These are phyloP conservation scores for Nymphicus hollandicus DNA, from an alignment of 2,113 vertebrate genomes.

Conservation along the genomic window DNA sequence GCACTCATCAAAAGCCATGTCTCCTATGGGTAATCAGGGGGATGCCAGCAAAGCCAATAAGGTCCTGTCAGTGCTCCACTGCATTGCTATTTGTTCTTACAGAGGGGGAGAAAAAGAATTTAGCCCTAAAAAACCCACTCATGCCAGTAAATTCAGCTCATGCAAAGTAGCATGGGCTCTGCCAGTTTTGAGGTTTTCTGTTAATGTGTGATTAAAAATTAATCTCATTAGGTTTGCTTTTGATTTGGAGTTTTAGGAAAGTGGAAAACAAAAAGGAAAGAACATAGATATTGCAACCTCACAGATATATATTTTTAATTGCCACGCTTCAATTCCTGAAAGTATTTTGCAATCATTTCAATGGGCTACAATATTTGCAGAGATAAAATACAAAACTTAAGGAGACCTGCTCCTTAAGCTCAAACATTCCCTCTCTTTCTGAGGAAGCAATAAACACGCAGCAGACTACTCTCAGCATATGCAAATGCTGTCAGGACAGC, in stretches of 20 bases:
- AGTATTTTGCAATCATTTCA: not conserved
- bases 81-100: not conserved
- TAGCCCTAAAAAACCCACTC: not conserved
- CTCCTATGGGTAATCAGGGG: not conserved
- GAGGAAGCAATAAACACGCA: not conserved
- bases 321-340: not conserved
- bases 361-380: not conserved
- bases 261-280: not conserved
- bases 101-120: not conserved
- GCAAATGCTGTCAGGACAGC: not conserved
- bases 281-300: not conserved
- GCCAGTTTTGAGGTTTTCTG: not conserved
- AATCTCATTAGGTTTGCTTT: not conserved
- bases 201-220: not conserved
- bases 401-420: not conserved
- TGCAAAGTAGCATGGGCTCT: not conserved
- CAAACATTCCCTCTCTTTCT: not conserved
- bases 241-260: not conserved
- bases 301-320: not conserved
- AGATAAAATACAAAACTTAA: not conserved
- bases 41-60: not conserved
- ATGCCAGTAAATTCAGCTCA: not conserved
- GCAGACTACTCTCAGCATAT: not conserved
- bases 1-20: not conserved
- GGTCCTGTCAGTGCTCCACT: not conserved